Conservation (phyloP, 2,113 vertebrate genomes). For the Aix galericulata region DNA sequence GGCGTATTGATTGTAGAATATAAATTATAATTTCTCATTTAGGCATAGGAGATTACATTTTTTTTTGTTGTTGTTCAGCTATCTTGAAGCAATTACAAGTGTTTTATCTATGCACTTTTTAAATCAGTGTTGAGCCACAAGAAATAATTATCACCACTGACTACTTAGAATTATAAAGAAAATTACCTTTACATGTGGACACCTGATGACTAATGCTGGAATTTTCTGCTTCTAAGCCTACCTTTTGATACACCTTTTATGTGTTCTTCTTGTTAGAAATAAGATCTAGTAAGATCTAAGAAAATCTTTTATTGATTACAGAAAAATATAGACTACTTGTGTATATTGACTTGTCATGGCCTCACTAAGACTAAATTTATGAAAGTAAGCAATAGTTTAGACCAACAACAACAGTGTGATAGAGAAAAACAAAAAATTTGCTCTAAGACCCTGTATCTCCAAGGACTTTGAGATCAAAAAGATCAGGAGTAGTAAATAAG, state of each 20-base stretch:
- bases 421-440: neutral
- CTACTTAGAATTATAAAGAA: neutral
- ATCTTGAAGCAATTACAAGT: neutral
- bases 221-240: neutral
- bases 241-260: neutral
- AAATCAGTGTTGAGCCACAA: neutral
- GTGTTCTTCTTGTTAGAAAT: neutral
- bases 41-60: neutral
- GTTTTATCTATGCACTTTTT: neutral
- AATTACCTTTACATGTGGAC: neutral
- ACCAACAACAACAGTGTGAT: neutral
- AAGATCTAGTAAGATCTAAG: neutral
- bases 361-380: neutral
- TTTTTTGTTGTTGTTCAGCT: neutral
- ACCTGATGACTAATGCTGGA: neutral
- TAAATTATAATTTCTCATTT: neutral
- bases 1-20: neutral
- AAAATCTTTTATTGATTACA: neutral
- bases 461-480: neutral
- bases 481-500: neutral
- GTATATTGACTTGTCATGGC: neutral
- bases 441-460: neutral
- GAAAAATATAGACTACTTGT: neutral
- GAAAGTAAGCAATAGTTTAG: neutral
- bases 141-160: neutral